Evolutionary conservation across 2,888 invertebrate species (phyloP), one percentile per base, ranked within the genome.

Genomic region (Pediacus dermestoides): DNA sequence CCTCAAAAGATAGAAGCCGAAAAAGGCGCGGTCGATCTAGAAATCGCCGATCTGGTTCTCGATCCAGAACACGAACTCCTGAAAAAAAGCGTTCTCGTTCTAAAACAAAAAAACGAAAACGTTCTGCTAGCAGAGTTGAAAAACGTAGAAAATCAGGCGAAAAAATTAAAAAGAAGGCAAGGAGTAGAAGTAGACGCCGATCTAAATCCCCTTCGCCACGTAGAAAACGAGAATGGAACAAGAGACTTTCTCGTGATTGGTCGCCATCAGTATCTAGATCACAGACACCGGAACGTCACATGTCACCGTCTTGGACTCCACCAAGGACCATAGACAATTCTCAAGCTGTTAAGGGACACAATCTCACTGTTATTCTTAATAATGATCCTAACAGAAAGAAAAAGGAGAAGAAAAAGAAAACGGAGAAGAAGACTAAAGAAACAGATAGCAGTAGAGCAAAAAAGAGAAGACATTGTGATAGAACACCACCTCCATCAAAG

Each of bases 401-500:
- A 44, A 70, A 67, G 48, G 70, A 70, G 50, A 69, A 69, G 53
- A 61, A 57, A 50, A 68, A 58, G 52, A 71, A 71, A 38, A 64
- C 60, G 41, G 74, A 71, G 48, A 74, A 70, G 53, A 60, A 58
- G 38, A 51, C 40, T 40, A 57, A 50, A 39, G 53, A 60, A 51
- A 33, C 45, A 39, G 42, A 30, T 48, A 21, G 60, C 27, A 32
- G 36, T 2, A 11, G 34, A 15, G 51, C 45, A 31, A 37, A 48
- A 43, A 44, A 66, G 16, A 55, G 70, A 21, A 65, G 64, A 34
- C 58, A 68, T 14, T 55, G 57, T 12, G 67, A 69, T 30, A 57
- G 67, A 25, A 77, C 77, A 0, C 75, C 74, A n/a, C 77, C 74
- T 34, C 86, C 88, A 1, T 85, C 86, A 2, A 92, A 92, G 66